Percentiles rank a stretch among this genome's conserved stretches.
phyloP scores from a whole-genome alignment of 2,113 vertebrate species.

The Pollachius pollachius region DNA sequence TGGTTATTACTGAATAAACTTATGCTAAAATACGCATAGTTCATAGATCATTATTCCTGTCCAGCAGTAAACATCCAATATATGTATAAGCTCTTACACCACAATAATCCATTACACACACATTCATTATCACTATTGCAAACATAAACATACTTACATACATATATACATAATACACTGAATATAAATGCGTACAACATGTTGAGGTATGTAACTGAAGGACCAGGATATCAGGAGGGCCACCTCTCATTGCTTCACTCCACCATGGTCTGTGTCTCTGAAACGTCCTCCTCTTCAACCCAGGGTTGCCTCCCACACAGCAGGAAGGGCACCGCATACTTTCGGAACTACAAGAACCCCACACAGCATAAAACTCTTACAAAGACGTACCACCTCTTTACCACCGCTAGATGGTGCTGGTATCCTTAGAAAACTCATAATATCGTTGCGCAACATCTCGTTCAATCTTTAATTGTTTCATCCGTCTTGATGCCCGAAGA shows the following conservation, averaged over 20 bases:
- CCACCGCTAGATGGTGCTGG: conserved; percentile 47
- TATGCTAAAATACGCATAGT: conserved; percentile 56
- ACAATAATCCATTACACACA: no score
- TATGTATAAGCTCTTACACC: not conserved
- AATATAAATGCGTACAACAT: no score
- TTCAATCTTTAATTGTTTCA: not conserved
- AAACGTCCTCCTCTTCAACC: conserved; percentile 35
- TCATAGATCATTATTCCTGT: conserved; percentile 2
- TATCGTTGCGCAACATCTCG: no score
- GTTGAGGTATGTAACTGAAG: no score
- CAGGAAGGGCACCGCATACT: conserved; percentile 54
- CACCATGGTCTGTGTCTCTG: conserved; percentile 31
- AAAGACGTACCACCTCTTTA: not conserved
- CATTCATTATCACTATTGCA: not conserved
- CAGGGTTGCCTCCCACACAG: conserved; percentile 41
- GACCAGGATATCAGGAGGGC: conserved; percentile 37
- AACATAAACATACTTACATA: not conserved
- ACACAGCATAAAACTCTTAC: not conserved
- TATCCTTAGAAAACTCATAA: no score
- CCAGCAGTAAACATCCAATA: not conserved
- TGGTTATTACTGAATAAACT: conserved; percentile 75
- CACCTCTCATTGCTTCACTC: conserved; percentile 41
- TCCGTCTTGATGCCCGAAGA: not conserved
- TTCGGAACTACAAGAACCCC: conserved; percentile 46
- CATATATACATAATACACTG: no score